Conservation (phyloP, 2,113 vertebrate species). For the Dipodomys spectabilis region DNA sequence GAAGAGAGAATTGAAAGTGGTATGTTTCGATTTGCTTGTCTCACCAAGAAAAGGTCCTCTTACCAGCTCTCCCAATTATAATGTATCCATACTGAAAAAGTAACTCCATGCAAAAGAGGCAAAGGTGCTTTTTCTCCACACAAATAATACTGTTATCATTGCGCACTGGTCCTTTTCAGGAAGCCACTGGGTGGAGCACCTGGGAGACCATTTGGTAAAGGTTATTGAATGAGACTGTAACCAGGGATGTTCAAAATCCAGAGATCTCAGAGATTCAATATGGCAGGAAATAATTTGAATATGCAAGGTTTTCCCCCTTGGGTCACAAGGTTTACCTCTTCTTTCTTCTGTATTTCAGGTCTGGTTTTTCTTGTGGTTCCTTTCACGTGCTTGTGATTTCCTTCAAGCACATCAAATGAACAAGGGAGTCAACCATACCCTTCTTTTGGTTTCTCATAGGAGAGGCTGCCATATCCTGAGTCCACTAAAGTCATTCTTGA, state of each 20-base stretch:
- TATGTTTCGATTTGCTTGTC: conserved; percentile 62
- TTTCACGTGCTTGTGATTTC: background rate
- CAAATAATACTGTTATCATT: conserved; percentile 19
- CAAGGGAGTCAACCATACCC: background rate
- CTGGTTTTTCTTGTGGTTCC: too few species aligned
- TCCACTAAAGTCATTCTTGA: background rate
- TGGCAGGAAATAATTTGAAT: background rate
- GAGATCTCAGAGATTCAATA: background rate
- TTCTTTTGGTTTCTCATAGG: background rate
- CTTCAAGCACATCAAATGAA: background rate
- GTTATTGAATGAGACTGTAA: conserved; percentile 18
- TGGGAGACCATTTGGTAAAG: background rate
- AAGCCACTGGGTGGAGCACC: conserved; percentile 40
- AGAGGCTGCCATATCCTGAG: background rate
- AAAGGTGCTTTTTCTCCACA: conserved; percentile 1
- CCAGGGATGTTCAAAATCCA: conserved; percentile 14
- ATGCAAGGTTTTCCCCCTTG: background rate
- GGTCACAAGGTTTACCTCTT: background rate
- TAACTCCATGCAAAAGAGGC: conserved; percentile 57
- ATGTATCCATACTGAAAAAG: conserved; percentile 64
- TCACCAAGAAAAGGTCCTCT: conserved; percentile 62
- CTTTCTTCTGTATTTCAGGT: background rate
- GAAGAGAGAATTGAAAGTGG: conserved; percentile 63
- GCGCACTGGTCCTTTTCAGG: conserved; percentile 21
- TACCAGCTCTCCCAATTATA: conserved; percentile 72